These are phyloP conservation scores for Piaya cayana DNA, from an alignment of 2,113 vertebrate species.

Conservation along the genomic window DNA sequence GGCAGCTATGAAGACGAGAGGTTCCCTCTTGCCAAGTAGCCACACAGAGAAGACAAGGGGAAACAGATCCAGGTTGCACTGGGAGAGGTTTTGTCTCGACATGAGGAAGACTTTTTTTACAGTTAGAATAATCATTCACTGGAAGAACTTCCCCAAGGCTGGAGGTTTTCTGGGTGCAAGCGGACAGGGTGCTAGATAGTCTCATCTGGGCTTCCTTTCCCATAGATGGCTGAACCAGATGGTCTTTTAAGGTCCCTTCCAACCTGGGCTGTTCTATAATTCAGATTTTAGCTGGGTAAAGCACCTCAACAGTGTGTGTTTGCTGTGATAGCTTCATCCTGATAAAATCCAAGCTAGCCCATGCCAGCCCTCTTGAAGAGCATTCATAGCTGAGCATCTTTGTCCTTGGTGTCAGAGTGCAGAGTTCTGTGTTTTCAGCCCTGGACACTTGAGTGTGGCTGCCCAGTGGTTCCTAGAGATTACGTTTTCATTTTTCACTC, in stretches of 20 bases:
- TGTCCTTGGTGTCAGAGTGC: neutral
- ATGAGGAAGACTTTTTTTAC: neutral
- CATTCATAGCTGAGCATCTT: neutral
- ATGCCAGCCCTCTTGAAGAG: neutral
- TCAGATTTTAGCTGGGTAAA: neutral
- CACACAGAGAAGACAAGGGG: neutral
- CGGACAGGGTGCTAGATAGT: neutral
- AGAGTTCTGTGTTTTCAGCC: neutral
- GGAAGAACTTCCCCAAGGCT: neutral
- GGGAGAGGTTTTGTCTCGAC: neutral
- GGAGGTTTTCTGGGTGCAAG: neutral
- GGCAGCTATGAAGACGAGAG: neutral
- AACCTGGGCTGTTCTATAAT: neutral
- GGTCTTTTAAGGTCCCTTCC: neutral
- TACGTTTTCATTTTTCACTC: neutral
- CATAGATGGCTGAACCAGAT: rapidly evolving
- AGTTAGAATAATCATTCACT: neutral
- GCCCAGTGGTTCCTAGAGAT: neutral
- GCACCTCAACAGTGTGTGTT: rapidly evolving
- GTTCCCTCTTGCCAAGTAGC: neutral
- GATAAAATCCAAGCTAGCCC: neutral
- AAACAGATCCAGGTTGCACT: neutral
- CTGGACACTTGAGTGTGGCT: neutral
- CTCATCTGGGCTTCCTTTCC: neutral
- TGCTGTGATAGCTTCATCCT: neutral